These are phyloP conservation scores for Scaptomyza cyrtandrae DNA, from an alignment of 2,888 invertebrate genomes.

Conservation along the genomic window DNA sequence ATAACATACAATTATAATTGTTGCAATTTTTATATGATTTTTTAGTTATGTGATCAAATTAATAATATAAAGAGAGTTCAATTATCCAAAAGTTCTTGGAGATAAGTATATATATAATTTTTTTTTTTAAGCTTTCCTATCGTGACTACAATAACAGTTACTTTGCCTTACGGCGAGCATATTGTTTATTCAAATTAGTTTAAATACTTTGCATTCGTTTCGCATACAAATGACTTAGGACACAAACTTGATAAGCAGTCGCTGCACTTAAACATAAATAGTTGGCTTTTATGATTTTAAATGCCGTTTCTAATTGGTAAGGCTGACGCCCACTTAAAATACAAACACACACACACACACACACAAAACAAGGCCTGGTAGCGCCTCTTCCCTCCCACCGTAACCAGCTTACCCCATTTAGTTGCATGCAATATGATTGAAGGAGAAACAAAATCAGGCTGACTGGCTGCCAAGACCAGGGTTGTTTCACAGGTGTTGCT, in stretches of 20 bases:
- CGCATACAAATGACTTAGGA: constrained; percentile 56
- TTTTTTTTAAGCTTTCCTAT: too few relatives aligned
- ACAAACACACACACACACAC: constrained; percentile 5
- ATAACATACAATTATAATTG: not conserved
- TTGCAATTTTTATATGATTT: too few relatives aligned
- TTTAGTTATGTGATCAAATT: too few relatives aligned
- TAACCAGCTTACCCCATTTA: not conserved
- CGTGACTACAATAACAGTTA: not conserved
- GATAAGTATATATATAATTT: too few relatives aligned
- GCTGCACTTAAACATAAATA: constrained; percentile 2
- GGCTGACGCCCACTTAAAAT: constrained; percentile 71
- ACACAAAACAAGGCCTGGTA: constrained; percentile 39
- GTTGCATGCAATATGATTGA: constrained; percentile 52
- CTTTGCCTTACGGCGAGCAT: not conserved
- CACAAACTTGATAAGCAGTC: constrained; percentile 50
- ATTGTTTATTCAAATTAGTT: not conserved
- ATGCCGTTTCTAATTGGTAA: constrained; percentile 69
- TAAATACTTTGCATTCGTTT: not conserved
- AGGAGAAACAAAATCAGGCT: constrained; percentile 42
- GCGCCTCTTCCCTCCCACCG: too few relatives aligned
- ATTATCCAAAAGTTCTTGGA: too few relatives aligned
- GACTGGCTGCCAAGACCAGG: constrained; percentile 30
- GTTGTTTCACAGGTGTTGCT: constrained; percentile 48
- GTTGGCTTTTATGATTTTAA: constrained; percentile 42
- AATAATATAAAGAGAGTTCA: too few relatives aligned